Evolutionary conservation across 1,140 invertebrate species (phyloP).

Genomic region (Monochamus saltuarius): DNA sequence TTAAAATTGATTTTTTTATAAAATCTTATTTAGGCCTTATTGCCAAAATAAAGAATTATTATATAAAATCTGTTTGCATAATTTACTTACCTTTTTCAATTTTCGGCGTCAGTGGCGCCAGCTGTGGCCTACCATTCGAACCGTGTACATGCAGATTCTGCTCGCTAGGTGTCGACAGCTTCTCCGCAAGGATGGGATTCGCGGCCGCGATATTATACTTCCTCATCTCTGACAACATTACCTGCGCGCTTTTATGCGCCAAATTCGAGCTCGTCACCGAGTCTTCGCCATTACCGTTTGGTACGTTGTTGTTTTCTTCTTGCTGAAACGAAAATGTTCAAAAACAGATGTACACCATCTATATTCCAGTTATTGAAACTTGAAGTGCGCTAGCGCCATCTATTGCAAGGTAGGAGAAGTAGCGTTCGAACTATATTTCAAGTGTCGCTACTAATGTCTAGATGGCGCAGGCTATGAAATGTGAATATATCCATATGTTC

Average conservation of each 20-base stretch:
- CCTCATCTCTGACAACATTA: conserved; percentile 49
- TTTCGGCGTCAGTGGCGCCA: conserved; percentile 50
- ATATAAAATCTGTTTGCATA: too few relatives aligned
- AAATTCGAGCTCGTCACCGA: conserved; percentile 33
- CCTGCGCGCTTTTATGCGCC: conserved; percentile 50
- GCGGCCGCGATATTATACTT: conserved; percentile 79
- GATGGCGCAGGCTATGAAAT: too few relatives aligned
- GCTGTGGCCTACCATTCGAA: conserved; percentile 33
- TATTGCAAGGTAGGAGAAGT: conserved; percentile 4
- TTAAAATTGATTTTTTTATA: too few relatives aligned
- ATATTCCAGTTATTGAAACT: not conserved
- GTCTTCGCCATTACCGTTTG: conserved; percentile 29
- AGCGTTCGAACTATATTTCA: too few relatives aligned
- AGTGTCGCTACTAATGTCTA: not conserved
- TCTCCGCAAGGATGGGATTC: conserved; percentile 75
- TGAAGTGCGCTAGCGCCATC: conserved; percentile 2
- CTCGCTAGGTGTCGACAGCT: conserved; percentile 59
- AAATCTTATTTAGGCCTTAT: too few relatives aligned
- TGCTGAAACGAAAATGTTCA: conserved; percentile 37
- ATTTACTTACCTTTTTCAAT: conserved; percentile 49
- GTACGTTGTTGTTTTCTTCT: conserved; percentile 53
- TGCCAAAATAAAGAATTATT: too few relatives aligned
- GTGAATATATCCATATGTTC: conserved; percentile 1
- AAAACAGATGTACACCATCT: not conserved
- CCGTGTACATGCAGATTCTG: conserved; percentile 37